These are phyloP conservation scores for Thalassophryne amazonica DNA, from an alignment of 2,797 vertebrate species.

Conservation along the genomic window DNA sequence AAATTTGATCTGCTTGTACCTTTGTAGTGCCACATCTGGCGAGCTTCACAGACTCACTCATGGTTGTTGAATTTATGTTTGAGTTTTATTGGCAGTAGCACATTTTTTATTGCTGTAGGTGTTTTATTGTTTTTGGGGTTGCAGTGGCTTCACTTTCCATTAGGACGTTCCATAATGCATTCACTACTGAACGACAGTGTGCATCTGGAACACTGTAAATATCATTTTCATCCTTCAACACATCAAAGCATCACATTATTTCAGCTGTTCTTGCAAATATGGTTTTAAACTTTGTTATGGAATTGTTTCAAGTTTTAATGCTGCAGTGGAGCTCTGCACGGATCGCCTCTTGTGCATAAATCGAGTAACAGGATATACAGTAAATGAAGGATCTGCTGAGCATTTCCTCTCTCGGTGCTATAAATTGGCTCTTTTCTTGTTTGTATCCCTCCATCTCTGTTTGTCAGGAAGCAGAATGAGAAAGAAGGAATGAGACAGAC, in stretches of 20 bases:
- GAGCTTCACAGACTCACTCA: not conserved
- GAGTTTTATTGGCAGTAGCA: not conserved
- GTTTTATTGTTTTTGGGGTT: not conserved
- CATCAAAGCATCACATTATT: not conserved
- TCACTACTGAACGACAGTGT: too few species aligned
- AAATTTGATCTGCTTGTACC: slow-evolving; percentile 7
- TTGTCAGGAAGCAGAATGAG: not conserved
- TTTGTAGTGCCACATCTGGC: slow-evolving; percentile 3
- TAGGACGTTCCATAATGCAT: not conserved
- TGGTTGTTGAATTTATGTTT: not conserved
- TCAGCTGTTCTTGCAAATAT: not conserved
- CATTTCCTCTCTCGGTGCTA: not conserved
- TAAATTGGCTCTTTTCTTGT: not conserved
- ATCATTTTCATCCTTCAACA: too few species aligned
- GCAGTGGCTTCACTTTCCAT: not conserved
- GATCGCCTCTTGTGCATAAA: not conserved
- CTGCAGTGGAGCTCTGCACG: not conserved
- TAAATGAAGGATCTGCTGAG: not conserved
- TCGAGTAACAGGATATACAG: not conserved
- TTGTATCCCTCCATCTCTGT: not conserved
- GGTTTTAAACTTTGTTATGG: not conserved
- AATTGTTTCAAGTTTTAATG: not conserved
- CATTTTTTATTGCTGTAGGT: not conserved
- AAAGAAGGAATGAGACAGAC: not conserved
- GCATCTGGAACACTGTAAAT: too few species aligned